phyloP scores from a whole-genome alignment of 2,113 vertebrate species.

The Nematolebias whitei region DNA sequence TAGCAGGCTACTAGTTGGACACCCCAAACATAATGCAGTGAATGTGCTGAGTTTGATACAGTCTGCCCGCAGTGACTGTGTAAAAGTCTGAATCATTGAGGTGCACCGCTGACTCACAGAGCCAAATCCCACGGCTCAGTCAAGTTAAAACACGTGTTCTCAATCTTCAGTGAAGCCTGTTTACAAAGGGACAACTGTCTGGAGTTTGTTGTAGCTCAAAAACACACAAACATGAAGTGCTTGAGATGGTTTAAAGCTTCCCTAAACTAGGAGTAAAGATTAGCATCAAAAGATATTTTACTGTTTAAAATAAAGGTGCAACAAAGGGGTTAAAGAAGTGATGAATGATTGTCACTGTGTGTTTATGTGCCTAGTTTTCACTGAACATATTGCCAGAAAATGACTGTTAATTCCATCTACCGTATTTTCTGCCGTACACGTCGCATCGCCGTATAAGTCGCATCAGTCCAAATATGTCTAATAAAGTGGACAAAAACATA shows the following conservation, averaged over 20 bases:
- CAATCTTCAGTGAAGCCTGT: slow-evolving; percentile 1
- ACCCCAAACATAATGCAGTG: neutral
- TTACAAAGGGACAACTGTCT: too few relatives aligned
- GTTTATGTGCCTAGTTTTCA: too few relatives aligned
- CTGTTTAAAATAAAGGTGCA: too few relatives aligned
- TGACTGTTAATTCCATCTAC: too few relatives aligned
- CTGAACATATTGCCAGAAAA: neutral
- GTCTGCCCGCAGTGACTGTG: slow-evolving; percentile 43
- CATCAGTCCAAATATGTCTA: too few relatives aligned
- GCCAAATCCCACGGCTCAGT: slow-evolving; percentile 3
- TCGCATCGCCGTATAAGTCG: too few relatives aligned
- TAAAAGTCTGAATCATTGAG: slow-evolving; percentile 31
- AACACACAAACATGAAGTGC: neutral
- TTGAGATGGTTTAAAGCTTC: neutral
- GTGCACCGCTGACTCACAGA: slow-evolving; percentile 16
- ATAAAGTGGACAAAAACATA: too few relatives aligned
- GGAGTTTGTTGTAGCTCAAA: neutral
- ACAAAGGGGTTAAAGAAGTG: too few relatives aligned
- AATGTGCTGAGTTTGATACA: slow-evolving; percentile 34
- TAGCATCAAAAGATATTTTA: too few relatives aligned
- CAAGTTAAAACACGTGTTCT: slow-evolving; percentile 11
- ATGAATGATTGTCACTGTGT: too few relatives aligned
- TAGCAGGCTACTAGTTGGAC: neutral
- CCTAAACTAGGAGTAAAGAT: too few relatives aligned
- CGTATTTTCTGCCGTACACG: too few relatives aligned